These are phyloP conservation scores for Strix uralensis DNA, from an alignment of 2,113 vertebrate genomes.

Conservation along the genomic window DNA sequence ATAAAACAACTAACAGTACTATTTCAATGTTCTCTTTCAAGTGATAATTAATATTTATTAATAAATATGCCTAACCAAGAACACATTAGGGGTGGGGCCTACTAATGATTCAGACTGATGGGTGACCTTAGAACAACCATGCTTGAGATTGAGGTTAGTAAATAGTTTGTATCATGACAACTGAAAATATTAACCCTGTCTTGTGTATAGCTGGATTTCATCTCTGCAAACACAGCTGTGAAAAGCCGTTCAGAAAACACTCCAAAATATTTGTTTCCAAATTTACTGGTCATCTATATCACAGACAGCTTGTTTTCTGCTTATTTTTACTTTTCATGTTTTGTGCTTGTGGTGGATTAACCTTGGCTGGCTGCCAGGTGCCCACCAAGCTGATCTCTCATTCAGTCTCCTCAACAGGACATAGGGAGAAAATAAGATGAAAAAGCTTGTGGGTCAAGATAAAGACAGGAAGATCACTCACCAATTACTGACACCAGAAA, in stretches of 20 bases:
- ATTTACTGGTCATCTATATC: background rate
- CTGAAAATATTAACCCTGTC: background rate
- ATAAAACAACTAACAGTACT: background rate
- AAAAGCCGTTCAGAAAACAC: background rate
- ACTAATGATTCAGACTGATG: background rate
- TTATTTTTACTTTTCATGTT: background rate
- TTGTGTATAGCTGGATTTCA: background rate
- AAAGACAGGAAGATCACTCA: background rate
- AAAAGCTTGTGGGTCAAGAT: background rate
- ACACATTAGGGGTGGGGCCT: background rate
- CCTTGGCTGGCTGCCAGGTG: background rate
- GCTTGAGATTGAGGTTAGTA: fast-evolving
- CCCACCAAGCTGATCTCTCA: fast-evolving
- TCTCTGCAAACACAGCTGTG: background rate
- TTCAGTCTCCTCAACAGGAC: background rate
- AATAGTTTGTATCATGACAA: background rate
- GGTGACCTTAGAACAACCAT: background rate
- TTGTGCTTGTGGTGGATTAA: background rate
- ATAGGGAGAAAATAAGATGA: background rate
- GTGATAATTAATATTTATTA: background rate
- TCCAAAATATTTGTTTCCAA: background rate
- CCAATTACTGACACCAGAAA: background rate
- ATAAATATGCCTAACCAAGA: background rate
- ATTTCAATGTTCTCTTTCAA: background rate
- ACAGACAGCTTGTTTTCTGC: background rate